Percentiles rank a stretch among this genome's conserved stretches.
phyloP scores from a whole-genome alignment of 2,113 vertebrate species.

The Cinclus cinclus region DNA sequence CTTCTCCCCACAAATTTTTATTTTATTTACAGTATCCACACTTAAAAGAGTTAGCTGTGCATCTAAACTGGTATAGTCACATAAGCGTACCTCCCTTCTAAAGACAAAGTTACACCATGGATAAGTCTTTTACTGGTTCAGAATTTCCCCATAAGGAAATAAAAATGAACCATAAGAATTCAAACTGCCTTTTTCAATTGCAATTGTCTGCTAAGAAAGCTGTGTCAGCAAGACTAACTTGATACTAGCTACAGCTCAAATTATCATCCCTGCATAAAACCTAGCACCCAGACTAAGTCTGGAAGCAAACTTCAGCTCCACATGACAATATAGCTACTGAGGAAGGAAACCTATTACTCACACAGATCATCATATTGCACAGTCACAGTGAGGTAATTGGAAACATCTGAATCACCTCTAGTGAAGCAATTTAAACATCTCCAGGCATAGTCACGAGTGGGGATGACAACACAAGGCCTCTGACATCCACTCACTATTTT shows the following conservation, averaged over 20 bases:
- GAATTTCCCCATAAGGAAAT: neutral
- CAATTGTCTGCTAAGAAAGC: neutral
- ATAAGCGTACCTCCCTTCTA: fast-evolving
- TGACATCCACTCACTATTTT: neutral
- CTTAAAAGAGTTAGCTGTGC: neutral
- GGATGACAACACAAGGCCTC: conserved; percentile 16
- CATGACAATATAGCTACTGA: neutral
- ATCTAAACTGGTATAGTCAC: neutral
- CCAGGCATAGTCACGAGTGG: neutral
- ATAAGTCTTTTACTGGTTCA: neutral
- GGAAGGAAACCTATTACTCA: neutral
- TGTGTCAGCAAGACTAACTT: neutral
- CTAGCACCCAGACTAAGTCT: neutral
- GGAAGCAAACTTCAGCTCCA: neutral
- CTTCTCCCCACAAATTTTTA: neutral
- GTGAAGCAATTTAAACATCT: conserved; percentile 47
- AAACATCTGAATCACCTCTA: conserved; percentile 19
- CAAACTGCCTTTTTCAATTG: neutral
- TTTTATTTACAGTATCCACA: neutral
- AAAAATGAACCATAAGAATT: neutral
- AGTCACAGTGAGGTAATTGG: neutral
- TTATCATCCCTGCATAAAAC: neutral
- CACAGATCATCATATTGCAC: neutral
- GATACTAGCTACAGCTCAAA: neutral
- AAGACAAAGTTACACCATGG: fast-evolving